phyloP scores from a whole-genome alignment of 2,113 vertebrate species.

The Phainopepla nitens region DNA sequence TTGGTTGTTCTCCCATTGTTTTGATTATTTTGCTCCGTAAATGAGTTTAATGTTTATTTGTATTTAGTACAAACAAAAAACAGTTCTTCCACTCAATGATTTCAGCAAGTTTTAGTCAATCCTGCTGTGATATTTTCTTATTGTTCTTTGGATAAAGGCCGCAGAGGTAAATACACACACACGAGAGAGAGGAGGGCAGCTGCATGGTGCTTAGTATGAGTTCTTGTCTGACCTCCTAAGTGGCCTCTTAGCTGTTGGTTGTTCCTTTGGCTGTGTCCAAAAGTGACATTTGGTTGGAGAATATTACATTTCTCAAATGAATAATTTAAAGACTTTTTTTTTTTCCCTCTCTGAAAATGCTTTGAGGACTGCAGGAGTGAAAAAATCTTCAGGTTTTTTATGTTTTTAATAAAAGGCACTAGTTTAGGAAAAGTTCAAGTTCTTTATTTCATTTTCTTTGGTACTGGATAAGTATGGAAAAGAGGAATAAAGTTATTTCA shows the following conservation, averaged over 20 bases:
- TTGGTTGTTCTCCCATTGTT: constrained; percentile 52
- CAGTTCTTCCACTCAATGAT: not conserved
- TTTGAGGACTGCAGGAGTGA: not conserved
- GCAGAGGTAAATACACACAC: not conserved
- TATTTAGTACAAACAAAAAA: constrained; percentile 16
- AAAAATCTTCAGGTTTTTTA: not conserved
- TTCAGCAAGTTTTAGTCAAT: constrained; percentile 6
- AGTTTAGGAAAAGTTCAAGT: not conserved
- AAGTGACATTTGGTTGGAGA: not conserved
- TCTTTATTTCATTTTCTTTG: not conserved
- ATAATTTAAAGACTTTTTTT: not conserved
- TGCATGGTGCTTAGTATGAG: not conserved
- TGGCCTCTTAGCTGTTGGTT: not conserved
- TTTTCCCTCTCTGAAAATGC: not conserved
- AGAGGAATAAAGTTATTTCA: not conserved
- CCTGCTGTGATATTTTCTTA: not conserved
- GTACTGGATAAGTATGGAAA: not conserved
- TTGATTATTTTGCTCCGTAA: constrained; percentile 43
- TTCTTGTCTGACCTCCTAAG: not conserved
- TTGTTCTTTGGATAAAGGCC: not conserved
- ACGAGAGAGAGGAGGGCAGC: not conserved
- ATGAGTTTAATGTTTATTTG: constrained; percentile 46
- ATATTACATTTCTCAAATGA: not conserved
- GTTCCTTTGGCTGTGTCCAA: not conserved
- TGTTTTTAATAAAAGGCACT: not conserved